These are phyloP conservation scores for Chionomys nivalis DNA, from an alignment of 2,113 vertebrate genomes.

Conservation along the genomic window DNA sequence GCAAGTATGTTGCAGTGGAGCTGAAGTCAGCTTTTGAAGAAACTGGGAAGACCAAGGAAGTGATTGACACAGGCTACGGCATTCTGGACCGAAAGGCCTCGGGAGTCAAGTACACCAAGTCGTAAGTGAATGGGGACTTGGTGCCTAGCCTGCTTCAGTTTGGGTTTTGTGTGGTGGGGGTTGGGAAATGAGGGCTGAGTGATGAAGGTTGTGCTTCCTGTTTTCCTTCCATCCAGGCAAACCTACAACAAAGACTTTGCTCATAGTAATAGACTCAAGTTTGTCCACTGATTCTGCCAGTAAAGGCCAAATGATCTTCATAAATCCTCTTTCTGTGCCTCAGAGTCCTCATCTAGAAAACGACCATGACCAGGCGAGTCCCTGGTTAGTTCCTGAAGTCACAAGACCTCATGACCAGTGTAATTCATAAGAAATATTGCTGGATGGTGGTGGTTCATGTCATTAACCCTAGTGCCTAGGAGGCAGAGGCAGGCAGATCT, in stretches of 20 bases:
- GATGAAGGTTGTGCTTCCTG: not conserved
- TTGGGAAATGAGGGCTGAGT: not conserved
- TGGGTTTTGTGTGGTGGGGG: not conserved
- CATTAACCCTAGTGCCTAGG: not conserved
- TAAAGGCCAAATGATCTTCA: not conserved
- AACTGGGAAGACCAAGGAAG: conserved; percentile 95
- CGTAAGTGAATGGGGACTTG: conserved; percentile 88
- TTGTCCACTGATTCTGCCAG: not conserved
- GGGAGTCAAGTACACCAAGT: conserved; percentile 95
- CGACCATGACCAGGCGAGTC: not conserved
- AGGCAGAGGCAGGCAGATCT: not conserved
- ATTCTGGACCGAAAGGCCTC: conserved; percentile 93
- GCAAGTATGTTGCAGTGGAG: conserved; percentile 97
- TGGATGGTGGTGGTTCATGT: not conserved
- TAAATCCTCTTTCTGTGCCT: not conserved
- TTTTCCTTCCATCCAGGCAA: not conserved
- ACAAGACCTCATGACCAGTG: not conserved
- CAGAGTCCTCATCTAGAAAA: not conserved
- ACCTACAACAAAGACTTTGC: not conserved
- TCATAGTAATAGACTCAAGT: not conserved
- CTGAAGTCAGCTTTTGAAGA: conserved; percentile 97
- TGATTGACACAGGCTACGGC: conserved; percentile 94
- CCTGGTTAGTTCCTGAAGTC: not conserved
- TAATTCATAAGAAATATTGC: not conserved
- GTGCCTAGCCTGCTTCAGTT: not conserved